phyloP scores from a whole-genome alignment of 2,888 invertebrate genomes.

The Tetrapedia diversipes region DNA sequence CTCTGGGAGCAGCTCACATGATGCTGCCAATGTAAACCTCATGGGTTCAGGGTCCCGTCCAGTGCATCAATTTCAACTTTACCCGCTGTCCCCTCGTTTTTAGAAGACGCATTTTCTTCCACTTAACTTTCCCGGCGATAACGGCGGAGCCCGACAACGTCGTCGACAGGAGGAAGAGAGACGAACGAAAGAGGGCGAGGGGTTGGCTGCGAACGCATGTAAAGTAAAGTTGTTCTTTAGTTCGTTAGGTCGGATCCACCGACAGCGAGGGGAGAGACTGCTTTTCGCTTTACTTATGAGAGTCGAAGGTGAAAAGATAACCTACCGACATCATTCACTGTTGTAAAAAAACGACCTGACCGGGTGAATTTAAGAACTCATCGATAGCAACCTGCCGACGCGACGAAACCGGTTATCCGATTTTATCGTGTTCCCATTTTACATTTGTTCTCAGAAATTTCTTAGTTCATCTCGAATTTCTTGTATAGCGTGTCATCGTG shows the following conservation, averaged over 20 bases:
- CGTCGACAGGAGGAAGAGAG: slow-evolving; percentile 25
- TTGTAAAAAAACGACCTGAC: slow-evolving; percentile 29
- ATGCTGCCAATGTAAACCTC: slow-evolving; percentile 53
- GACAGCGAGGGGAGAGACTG: slow-evolving; percentile 63
- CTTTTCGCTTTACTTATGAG: slow-evolving; percentile 78
- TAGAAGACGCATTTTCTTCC: slow-evolving; percentile 80
- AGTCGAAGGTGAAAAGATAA: slow-evolving; percentile 80
- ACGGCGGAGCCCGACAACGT: slow-evolving; percentile 59
- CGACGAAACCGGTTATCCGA: too few relatives aligned
- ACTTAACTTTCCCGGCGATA: slow-evolving; percentile 80
- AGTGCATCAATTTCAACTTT: slow-evolving; percentile 81
- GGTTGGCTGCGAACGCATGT: slow-evolving; percentile 63
- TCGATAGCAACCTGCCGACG: slow-evolving; percentile 52
- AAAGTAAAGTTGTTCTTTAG: slow-evolving; percentile 79
- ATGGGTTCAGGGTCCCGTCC: slow-evolving; percentile 68
- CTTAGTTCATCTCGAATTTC: too few relatives aligned
- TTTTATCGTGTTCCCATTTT: too few relatives aligned
- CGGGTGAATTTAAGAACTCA: slow-evolving; percentile 20
- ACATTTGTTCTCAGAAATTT: too few relatives aligned
- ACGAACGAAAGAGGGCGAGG: slow-evolving; percentile 32
- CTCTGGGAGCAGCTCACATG: slow-evolving; percentile 26
- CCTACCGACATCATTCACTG: slow-evolving; percentile 80
- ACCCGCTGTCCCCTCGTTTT: slow-evolving; percentile 62
- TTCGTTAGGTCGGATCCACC: slow-evolving; percentile 75
- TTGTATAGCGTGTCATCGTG: too few relatives aligned